Evolutionary conservation across 2,797 vertebrate species (phyloP), one percentile per base, ranked within the genome.

Genomic region (Hephaestus fuliginosus): DNA sequence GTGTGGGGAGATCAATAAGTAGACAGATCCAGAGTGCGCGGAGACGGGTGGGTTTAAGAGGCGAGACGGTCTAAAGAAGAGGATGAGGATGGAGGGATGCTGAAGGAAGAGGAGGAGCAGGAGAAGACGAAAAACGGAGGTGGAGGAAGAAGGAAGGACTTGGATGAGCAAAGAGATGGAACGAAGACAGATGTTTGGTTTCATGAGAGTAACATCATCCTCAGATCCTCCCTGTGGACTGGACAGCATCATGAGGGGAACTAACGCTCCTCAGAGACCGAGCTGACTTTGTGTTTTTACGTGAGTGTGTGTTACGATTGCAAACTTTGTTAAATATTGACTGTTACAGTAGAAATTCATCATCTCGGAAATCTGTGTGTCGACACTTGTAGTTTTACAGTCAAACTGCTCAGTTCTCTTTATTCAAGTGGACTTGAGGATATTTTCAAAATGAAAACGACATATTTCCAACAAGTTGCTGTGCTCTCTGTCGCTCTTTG

Each of bases 171-270:
- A 62, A 55, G 58, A 61, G 72, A 60, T 20, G 77, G 60, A 64
- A 63, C 64, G 46, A 81, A 67, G 67, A 83, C 70, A 79, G 69
- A 51, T 75, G 86, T 76, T 71, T 78, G 33, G 33, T 36, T 36
- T 4, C 7, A 36, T 36, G 33, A 36, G 33, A 7, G 33, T 4
- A 72, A 87, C 80, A 81, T 82, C 73, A 43, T 49, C 55, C 58
- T 65, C 56, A 39, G 66, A 58, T 14, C 53, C 46, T 74, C 86
- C 79, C 64, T 15, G 30, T 66, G 53, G 83, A 86, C 62, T 48
- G 74, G 78, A 83, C 80, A 82, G 76, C 52, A 76, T 78, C 65
- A 30, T 61, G 57, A 44, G 71, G 79, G 85, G 81, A 84, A 70
- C 55, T 39, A 22, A 76, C 11, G 18, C 58, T 71, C 43, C 63